Conservation (phyloP, 2,888 invertebrate genomes). For the Microctonus aethiopoides region DNA sequence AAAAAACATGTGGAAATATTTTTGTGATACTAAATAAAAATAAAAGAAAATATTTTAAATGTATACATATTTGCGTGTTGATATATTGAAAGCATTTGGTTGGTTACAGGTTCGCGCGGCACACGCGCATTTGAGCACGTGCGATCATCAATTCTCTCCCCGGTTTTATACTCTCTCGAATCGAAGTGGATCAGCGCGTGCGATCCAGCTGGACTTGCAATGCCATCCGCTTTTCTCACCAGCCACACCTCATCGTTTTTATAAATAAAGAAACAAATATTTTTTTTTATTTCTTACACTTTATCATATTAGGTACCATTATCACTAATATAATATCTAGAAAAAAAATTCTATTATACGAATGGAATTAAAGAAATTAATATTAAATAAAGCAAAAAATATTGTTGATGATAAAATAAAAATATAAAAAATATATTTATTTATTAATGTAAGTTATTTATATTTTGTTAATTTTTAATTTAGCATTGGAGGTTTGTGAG, state of each 20-base stretch:
- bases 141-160: conserved; percentile 13
- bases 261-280: conserved; percentile 4
- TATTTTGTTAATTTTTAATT: too few relatives aligned
- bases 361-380: too few relatives aligned
- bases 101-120: background rate
- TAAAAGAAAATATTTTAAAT: background rate
- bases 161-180: conserved; percentile 15
- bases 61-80: background rate
- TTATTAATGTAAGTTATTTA: too few relatives aligned
- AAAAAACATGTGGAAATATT: background rate
- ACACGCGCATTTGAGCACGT: conserved; percentile 10
- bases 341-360: too few relatives aligned
- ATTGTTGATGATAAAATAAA: too few relatives aligned
- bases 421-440: too few relatives aligned
- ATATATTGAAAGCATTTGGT: background rate
- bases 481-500: too few relatives aligned
- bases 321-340: too few relatives aligned
- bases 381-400: too few relatives aligned
- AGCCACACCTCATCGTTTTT: conserved; percentile 6
- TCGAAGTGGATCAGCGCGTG: conserved; percentile 28
- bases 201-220: conserved; percentile 23
- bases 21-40: too few relatives aligned
- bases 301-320: too few relatives aligned
- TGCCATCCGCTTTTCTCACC: conserved; percentile 27
- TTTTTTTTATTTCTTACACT: conserved; percentile 1